These are phyloP conservation scores for Delphinus delphis DNA, from an alignment of 2,113 vertebrate species.

Conservation along the genomic window DNA sequence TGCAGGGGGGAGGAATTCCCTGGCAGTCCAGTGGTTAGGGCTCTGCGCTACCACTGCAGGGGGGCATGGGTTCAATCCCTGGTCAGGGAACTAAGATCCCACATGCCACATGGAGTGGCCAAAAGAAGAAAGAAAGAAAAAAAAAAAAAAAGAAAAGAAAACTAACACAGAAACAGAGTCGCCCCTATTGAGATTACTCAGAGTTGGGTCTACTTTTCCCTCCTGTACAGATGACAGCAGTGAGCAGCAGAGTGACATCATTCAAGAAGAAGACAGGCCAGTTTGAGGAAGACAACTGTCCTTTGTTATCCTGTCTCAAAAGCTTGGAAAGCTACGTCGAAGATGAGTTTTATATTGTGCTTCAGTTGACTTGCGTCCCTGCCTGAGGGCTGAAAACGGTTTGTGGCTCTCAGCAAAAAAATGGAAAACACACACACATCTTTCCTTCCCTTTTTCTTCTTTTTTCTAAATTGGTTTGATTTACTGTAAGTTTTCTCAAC, in stretches of 20 bases:
- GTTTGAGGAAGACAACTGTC: conserved; percentile 46
- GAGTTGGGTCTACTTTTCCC: neutral
- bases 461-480: neutral
- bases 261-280: conserved; percentile 36
- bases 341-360: neutral
- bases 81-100: neutral
- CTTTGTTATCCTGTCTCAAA: neutral
- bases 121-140: too few relatives aligned
- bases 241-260: fast-evolving
- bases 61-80: neutral
- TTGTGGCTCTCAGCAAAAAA: neutral
- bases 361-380: neutral
- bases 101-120: too few relatives aligned
- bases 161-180: neutral
- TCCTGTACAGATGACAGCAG: conserved; percentile 61
- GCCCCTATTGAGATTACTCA: neutral
- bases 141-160: neutral
- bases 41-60: neutral
- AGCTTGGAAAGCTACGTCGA: neutral
- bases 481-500: neutral
- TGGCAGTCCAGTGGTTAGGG: neutral
- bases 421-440: neutral
- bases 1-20: neutral
- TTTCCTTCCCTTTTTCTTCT: neutral
- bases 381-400: neutral